Evolutionary conservation across 2,113 vertebrate genomes (phyloP).

Genomic region (Fregetta grallaria): DNA sequence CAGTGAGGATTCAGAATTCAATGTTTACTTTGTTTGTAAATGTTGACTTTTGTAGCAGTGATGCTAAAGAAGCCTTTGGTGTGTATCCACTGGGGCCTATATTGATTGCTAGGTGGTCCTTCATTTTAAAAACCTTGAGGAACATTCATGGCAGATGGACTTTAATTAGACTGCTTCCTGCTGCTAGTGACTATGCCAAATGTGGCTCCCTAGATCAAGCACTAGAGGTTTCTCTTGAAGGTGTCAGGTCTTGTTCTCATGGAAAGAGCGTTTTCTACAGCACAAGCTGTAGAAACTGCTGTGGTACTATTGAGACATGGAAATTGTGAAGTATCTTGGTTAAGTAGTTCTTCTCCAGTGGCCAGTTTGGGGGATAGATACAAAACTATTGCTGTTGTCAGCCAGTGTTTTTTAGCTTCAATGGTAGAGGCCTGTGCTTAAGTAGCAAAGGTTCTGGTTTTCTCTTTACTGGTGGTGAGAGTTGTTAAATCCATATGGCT

Average conservation of each 20-base stretch:
- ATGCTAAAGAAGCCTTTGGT: not conserved
- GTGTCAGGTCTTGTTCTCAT: not conserved
- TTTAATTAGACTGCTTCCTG: not conserved
- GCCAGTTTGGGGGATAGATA: not conserved
- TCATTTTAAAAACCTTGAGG: not conserved
- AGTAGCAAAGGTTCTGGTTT: constrained; percentile 18
- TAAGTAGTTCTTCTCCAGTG: not conserved
- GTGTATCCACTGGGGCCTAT: not conserved
- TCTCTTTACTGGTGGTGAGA: not conserved
- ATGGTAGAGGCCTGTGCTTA: not conserved
- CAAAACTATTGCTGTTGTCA: not conserved
- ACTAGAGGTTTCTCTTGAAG: not conserved
- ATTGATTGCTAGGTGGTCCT: not conserved
- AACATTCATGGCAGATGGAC: not conserved
- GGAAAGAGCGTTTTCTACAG: not conserved
- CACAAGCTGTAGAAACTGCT: not conserved
- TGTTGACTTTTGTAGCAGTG: not conserved
- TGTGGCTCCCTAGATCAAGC: not conserved
- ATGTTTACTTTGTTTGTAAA: not conserved
- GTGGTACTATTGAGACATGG: not conserved
- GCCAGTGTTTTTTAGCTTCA: not conserved
- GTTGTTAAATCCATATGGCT: constrained; percentile 4
- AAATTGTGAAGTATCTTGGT: not conserved
- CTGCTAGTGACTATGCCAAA: not conserved
- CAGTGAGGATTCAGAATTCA: not conserved